Evolutionary conservation across 1,140 invertebrate species (phyloP), one percentile per base, ranked within the genome.

Genomic region (Hesperophylax magnus): DNA sequence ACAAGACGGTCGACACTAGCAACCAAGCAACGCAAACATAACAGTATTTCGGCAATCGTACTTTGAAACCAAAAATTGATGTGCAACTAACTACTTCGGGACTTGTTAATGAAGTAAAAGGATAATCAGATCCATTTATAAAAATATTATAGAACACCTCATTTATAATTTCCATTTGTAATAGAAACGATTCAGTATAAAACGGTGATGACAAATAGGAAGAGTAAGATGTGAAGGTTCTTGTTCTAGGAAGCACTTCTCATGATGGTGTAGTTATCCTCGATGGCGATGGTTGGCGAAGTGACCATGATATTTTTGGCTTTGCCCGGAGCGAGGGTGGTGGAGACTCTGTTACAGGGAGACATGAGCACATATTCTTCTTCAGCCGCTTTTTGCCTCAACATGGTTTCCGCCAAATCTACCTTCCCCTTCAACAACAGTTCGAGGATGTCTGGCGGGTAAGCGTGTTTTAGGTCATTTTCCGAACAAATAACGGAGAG

Each of bases 241-340:
- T 47, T 47, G 39, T 39, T 69, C 54, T 54, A 74, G 1, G 39
- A 74, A 22, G 54, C 67, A 54, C 58, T 34, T 79, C 77, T 81
- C 80, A 81, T 84, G 14, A 80, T 54, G 18, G 78, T 74, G 60
- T 84, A 84, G 74, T 84, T 81, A 58, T 81, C 80, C 77, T 83
- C 82, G 18, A 77, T 27, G n/a, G n/a, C 54, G 56, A 58, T 27
- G 11, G 71, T 18, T 0, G 71, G 71, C 14, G 71, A 17, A 11
- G 54, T 75, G 4, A 58, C n/a, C 22, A 31, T 61, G 72, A 77
- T 24, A 47, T 17, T 34, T 22, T 17, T n/a, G 22, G 9, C 20
- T 8, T 58, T 24, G 39, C 54, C 53, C n/a, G 20, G 71, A 9
- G 0, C 24, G 53, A 22, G 61, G 61, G n/a, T 27, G 31, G 54